A percentile compares a stretch with the other conserved stretches of the same genome.
Evolutionary conservation across 2,888 invertebrate genomes (phyloP).

Genomic region (Stegana nigrithorax): DNA sequence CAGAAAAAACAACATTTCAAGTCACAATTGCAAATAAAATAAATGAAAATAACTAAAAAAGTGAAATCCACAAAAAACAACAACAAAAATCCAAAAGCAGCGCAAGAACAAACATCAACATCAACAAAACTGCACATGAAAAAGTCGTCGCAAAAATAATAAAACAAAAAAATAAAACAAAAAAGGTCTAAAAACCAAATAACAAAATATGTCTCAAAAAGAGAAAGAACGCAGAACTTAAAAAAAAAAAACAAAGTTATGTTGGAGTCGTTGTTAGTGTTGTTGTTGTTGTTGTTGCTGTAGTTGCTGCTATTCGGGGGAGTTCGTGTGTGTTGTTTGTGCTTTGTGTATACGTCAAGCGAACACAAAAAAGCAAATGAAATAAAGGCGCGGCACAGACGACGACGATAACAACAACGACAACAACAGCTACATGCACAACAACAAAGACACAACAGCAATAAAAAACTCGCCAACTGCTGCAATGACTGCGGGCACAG

Average conservation of each 20-base stretch:
- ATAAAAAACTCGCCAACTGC: slow-evolving; percentile 1
- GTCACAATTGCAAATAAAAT: slow-evolving; percentile 47
- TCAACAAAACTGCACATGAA: neutral
- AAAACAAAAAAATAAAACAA: neutral
- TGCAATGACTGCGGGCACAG: neutral
- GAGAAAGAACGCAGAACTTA: neutral
- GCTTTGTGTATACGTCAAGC: too few species aligned
- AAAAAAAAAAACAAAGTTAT: slow-evolving; percentile 19
- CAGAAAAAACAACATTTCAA: slow-evolving; percentile 43
- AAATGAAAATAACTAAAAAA: slow-evolving; percentile 48
- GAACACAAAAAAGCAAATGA: slow-evolving; percentile 34
- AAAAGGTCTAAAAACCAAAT: slow-evolving; percentile 6
- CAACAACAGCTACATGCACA: slow-evolving; percentile 21
- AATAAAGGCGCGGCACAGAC: slow-evolving; percentile 22
- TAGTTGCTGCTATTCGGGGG: slow-evolving; percentile 1
- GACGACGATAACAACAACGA: slow-evolving; percentile 6
- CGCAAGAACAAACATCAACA: slow-evolving; percentile 19
- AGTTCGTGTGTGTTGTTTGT: slow-evolving; percentile 27
- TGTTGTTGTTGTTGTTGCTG: slow-evolving; percentile 6
- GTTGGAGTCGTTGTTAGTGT: slow-evolving; percentile 8
- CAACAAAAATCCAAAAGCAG: slow-evolving; percentile 20
- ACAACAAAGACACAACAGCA: slow-evolving; percentile 1
- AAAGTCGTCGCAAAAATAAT: too few species aligned
- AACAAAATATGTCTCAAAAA: neutral
- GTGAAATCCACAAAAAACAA: slow-evolving; percentile 24